Base-by-base conservation (phyloP, 2,797 vertebrate genomes). In the Rhynchotus rufescens region DNA sequence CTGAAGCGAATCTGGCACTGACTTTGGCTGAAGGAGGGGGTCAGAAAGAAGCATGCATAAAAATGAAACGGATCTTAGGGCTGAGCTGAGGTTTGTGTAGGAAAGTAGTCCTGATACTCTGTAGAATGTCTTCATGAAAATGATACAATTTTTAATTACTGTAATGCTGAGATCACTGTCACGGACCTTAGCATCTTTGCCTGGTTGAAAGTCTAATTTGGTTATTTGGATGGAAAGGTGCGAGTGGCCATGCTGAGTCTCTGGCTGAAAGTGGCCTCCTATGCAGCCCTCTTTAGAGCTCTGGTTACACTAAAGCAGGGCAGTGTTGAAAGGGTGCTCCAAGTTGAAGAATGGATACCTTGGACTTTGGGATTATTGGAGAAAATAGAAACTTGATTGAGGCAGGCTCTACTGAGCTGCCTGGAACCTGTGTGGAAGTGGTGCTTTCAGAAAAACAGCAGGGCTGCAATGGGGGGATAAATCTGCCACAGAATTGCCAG, bases 311-410 rank as follows among this genome's bases (percentile, higher is more conserved):
- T 30, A 76, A 89, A 78, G n/a, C 64, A 79, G 25, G 17, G 62
- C 15, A 61, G 40, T 21, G 72, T 67, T 76, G 84, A 79, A 84
- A 85, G 72, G 82, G 71, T 61, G 52, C 49, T 64, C 36, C 86
- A 8, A 84, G 88, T 76, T 93, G 93, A 95, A 96, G 94, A 95
- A 77, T 91, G 8, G n/a, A 52, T 93, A 62, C 80, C 78, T 77
- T 88, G 80, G 73, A 92, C 66, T 93, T 95, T 40, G 61, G 87
- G 84, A 91, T 56, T 93, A 74, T 73, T 82, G 77, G 87, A 79
- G 88, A 86, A 96, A 96, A 93, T 83, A 90, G 93, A 77, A 90
- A 94, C 40, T 36, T 92, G 88, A 91, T 81, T 93, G 92, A 96
- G 91, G 85, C 52, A 84, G 90, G 89, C 86, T 82, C n/a, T 81